Base-by-base conservation (phyloP, 2,797 vertebrate species). In the Hafferia zeledoni region DNA sequence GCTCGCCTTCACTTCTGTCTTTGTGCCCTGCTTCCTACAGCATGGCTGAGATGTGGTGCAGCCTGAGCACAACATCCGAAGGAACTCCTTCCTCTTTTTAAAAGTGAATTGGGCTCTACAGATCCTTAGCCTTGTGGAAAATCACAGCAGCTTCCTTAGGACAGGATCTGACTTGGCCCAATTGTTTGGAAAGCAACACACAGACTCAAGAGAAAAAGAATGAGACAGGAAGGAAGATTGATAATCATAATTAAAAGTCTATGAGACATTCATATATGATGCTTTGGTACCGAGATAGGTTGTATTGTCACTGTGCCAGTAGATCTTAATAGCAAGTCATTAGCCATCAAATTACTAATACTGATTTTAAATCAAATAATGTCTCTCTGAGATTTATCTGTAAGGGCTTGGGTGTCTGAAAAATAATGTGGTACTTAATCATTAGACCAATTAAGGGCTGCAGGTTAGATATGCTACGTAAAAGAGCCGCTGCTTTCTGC, bases 391-490 rank as follows among this genome's bases (percentile, higher is more conserved):
- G 90, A 92, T 95, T 94, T 68, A 91, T 92, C 67, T 91, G 15
- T 82, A 56, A 86, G 82, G 93, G 87, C 72, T 63, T 81, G 55
- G 37, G 59, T 81, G 87, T 93, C 94, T 94, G 80, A 92, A 95
- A 94, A 92, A 93, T 93, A 95, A 96, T 88, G 69, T 90, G 76
- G 84, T 90, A 67, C 59, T 96, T 95, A 95, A 96, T 96, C 94
- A 91, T 83, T 69, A 53, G 44, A 63, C 82, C 87, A 95, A 88
- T 95, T 94, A 94, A 53, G 44, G 47, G 20, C 31, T 83, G 69
- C 43, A 91, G 83, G 89, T 92, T 95, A 93, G 93, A 89, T 92
- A 55, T 12, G 23, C 25, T 64, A 5, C 0, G 0, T 55, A 61
- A 31, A 49, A 83, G 28, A 92, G 33, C 1, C 9, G 22, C 27